A percentile compares a stretch with the other conserved stretches of the same genome.
phyloP scores from a whole-genome alignment of 1,140 invertebrate genomes.

The Hycleus cichorii region DNA sequence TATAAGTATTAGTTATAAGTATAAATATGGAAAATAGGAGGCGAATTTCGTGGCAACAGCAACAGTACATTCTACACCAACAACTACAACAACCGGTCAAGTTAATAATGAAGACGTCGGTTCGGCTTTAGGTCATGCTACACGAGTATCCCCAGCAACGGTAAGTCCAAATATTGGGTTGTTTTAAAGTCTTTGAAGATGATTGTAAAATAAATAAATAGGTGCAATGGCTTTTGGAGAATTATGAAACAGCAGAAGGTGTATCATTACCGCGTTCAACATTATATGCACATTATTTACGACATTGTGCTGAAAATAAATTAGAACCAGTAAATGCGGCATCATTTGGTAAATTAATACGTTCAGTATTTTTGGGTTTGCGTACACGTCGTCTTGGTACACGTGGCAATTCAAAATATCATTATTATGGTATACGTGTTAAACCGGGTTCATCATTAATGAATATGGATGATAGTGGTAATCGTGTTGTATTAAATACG shows the following conservation, averaged over 20 bases:
- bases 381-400: constrained; percentile 91
- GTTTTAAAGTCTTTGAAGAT: constrained; percentile 38
- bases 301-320: constrained; percentile 90
- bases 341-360: constrained; percentile 97
- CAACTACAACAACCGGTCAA: constrained; percentile 42
- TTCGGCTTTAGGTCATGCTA: constrained; percentile 69
- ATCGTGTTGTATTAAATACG: constrained; percentile 25
- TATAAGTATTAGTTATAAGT: background rate
- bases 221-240: constrained; percentile 96
- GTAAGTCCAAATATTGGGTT: constrained; percentile 54
- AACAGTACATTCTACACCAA: constrained; percentile 48
- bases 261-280: constrained; percentile 94
- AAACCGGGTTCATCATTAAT: constrained; percentile 81
- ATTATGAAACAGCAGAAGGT: constrained; percentile 97
- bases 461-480: constrained; percentile 42
- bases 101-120: constrained; percentile 48
- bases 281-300: constrained; percentile 92
- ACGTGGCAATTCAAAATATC: constrained; percentile 98
- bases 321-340: constrained; percentile 98
- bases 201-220: constrained; percentile 34
- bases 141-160: constrained; percentile 79
- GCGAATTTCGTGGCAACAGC: constrained; percentile 58
- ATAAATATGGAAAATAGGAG: constrained; percentile 40
- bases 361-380: constrained; percentile 94
- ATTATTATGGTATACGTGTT: constrained; percentile 98